These are phyloP conservation scores for Etheostoma perlongum DNA, from an alignment of 2,797 vertebrate genomes.

Conservation along the genomic window DNA sequence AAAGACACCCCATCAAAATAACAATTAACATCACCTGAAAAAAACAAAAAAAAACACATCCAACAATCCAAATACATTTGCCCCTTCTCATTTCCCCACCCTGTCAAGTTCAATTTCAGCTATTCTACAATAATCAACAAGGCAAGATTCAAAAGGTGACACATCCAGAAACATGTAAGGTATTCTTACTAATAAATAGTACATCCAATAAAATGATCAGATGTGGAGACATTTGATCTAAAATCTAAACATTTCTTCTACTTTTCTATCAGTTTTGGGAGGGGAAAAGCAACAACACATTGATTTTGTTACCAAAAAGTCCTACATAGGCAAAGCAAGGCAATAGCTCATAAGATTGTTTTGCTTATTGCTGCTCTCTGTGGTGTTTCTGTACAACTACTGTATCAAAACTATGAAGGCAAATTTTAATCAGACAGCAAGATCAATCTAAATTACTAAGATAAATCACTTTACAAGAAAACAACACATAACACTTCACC, in stretches of 20 bases:
- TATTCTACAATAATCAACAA: constrained; percentile 90
- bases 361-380: constrained; percentile 87
- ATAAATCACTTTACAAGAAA: constrained; percentile 89
- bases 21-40: constrained; percentile 82
- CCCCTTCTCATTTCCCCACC: constrained; percentile 65
- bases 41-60: constrained; percentile 75
- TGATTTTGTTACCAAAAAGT: constrained; percentile 89
- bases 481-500: constrained; percentile 92
- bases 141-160: constrained; percentile 87
- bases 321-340: constrained; percentile 77
- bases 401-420: constrained; percentile 96
- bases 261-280: constrained; percentile 87
- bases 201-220: constrained; percentile 89
- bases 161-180: constrained; percentile 89
- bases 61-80: constrained; percentile 68
- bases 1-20: constrained; percentile 79
- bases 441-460: constrained; percentile 89
- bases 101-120: constrained; percentile 80
- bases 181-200: constrained; percentile 91
- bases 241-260: constrained; percentile 85
- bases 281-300: constrained; percentile 87
- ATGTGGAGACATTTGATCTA: constrained; percentile 90
- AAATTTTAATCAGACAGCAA: constrained; percentile 91
- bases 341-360: constrained; percentile 84
- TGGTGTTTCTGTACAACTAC: constrained; percentile 90